Evolutionary conservation across 2,113 vertebrate species (phyloP).

Genomic region (Apistogramma diplotaenia): DNA sequence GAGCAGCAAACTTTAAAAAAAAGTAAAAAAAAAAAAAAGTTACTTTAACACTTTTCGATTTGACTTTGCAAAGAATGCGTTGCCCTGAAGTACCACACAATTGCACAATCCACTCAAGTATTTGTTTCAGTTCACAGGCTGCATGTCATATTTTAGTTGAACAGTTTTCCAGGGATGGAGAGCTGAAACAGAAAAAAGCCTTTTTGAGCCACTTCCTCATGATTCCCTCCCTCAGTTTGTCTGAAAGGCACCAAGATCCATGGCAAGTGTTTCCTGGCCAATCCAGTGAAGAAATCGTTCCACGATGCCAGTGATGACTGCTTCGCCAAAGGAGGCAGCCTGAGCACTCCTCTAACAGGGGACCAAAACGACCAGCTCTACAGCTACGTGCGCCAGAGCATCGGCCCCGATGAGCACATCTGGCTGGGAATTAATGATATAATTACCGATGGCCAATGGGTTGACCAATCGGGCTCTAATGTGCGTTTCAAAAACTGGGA

Average conservation of each 20-base stretch:
- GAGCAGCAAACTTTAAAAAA: too few species aligned
- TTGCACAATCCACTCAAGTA: not conserved
- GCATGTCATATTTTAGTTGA: not conserved
- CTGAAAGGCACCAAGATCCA: constrained; percentile 89
- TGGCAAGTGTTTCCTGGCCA: constrained; percentile 88
- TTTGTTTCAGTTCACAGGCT: not conserved
- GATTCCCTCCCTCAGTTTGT: constrained; percentile 78
- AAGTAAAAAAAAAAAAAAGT: too few species aligned
- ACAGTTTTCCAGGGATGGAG: accelerated
- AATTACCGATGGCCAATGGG: constrained; percentile 83
- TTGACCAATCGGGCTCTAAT: constrained; percentile 80
- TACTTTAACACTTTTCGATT: too few species aligned
- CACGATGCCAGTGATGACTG: constrained; percentile 90
- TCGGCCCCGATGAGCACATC: constrained; percentile 79
- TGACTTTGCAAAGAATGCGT: not conserved
- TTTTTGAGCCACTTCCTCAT: not conserved
- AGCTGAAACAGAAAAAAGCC: not conserved
- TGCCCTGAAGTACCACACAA: not conserved
- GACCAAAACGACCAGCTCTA: constrained; percentile 88
- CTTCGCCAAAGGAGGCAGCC: constrained; percentile 87
- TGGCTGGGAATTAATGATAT: constrained; percentile 96
- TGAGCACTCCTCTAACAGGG: constrained; percentile 79
- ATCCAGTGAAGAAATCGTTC: constrained; percentile 80
- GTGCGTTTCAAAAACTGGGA: constrained; percentile 94
- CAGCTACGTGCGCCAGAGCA: constrained; percentile 82